These are phyloP conservation scores for Gallinago solitaria DNA, from an alignment of 2,797 vertebrate genomes.

Conservation along the genomic window DNA sequence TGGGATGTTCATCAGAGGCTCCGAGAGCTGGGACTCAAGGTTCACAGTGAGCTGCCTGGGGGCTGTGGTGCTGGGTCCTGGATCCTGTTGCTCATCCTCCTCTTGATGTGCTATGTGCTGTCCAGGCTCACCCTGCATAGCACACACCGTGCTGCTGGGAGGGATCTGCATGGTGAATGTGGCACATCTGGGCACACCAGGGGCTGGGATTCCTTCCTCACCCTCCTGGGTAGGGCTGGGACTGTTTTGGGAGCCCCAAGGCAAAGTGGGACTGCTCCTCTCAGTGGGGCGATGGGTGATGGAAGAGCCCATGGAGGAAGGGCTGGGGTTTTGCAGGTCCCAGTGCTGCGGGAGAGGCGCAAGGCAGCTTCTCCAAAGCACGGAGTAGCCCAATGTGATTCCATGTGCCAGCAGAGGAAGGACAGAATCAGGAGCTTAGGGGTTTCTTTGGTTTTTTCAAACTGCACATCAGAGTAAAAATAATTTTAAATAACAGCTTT, in stretches of 20 bases:
- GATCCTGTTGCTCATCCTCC: not conserved
- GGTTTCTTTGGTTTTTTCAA: not conserved
- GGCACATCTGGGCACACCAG: fast-evolving
- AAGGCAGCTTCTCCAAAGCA: not conserved
- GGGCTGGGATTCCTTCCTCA: not conserved
- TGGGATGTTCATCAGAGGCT: not conserved
- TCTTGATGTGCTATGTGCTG: not conserved
- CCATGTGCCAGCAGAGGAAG: fast-evolving
- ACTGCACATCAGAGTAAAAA: not conserved
- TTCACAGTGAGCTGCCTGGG: not conserved
- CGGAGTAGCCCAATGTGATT: not conserved
- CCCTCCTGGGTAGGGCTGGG: too few relatives aligned
- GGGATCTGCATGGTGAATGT: not conserved
- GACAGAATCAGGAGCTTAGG: not conserved
- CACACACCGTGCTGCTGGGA: fast-evolving
- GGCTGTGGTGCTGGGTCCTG: fast-evolving
- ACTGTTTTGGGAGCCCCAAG: not conserved
- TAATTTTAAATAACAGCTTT: not conserved
- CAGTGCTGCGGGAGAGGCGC: not conserved
- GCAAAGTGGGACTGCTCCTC: not conserved
- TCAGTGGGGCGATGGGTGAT: fast-evolving
- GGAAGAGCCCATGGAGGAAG: not conserved
- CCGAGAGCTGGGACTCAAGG: not conserved
- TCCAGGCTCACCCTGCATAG: not conserved
- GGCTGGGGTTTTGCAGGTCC: not conserved